A percentile compares a stretch with the other conserved stretches of the same genome.
These are phyloP conservation scores for Paratilapia polleni DNA, from an alignment of 2,113 vertebrate genomes.

Conservation along the genomic window DNA sequence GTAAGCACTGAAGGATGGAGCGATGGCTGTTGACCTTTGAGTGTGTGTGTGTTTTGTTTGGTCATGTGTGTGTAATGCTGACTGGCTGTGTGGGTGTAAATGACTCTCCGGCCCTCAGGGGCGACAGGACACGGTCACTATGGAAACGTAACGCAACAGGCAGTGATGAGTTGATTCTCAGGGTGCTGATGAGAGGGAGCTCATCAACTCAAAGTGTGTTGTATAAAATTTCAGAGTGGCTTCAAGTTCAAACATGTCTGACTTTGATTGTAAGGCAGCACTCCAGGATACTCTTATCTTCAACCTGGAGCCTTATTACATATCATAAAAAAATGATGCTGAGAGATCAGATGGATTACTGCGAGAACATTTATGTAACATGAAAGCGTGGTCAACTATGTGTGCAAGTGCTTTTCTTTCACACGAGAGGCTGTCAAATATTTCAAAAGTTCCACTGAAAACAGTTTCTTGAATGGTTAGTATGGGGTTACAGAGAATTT, in stretches of 20 bases:
- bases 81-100: constrained; percentile 27
- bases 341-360: not conserved
- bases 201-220: not conserved
- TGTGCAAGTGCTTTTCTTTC: not conserved
- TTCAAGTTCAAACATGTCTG: not conserved
- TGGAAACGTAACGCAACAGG: constrained; percentile 22
- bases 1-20: not conserved
- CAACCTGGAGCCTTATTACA: not conserved
- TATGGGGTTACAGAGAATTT: not conserved
- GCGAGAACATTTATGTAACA: accelerated
- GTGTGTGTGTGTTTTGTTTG: not conserved
- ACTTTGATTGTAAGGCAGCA: not conserved
- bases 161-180: not conserved
- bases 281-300: not conserved
- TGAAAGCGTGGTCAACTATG: not conserved
- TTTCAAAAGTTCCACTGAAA: no score
- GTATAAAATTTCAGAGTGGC: not conserved
- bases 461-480: no score
- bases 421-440: no score
- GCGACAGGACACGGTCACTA: not conserved
- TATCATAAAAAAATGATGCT: not conserved
- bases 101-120: not conserved
- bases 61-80: constrained; percentile 29
- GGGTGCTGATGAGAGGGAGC: not conserved
- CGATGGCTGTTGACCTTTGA: constrained; percentile 16